Evolutionary conservation across 2,888 invertebrate species (phyloP).

Genomic region (Seira sanloemensis): DNA sequence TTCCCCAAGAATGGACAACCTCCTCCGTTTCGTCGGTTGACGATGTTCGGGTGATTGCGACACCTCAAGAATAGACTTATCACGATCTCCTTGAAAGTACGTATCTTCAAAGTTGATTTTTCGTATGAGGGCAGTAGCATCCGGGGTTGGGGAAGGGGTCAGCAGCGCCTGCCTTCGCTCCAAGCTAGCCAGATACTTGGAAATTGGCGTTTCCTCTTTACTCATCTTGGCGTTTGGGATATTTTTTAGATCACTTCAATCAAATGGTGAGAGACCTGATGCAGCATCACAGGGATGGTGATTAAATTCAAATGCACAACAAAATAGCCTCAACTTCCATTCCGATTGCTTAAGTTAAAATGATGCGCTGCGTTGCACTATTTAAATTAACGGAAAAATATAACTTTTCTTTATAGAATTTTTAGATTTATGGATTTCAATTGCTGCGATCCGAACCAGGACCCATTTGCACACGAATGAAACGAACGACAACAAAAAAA

Average conservation of each 20-base stretch:
- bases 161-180: slow-evolving; percentile 47
- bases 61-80: slow-evolving; percentile 56
- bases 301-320: too few relatives aligned
- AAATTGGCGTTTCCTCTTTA: slow-evolving; percentile 66
- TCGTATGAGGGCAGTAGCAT: slow-evolving; percentile 41
- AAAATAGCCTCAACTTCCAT: too few relatives aligned
- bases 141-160: slow-evolving; percentile 29
- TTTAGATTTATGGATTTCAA: too few relatives aligned
- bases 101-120: slow-evolving; percentile 69
- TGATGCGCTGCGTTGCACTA: too few relatives aligned
- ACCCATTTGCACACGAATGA: too few relatives aligned
- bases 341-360: too few relatives aligned
- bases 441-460: too few relatives aligned
- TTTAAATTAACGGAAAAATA: too few relatives aligned
- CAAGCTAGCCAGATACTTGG: slow-evolving; percentile 67
- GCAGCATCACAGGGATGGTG: too few relatives aligned
- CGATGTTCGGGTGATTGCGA: slow-evolving; percentile 45
- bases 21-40: neutral
- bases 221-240: slow-evolving; percentile 36
- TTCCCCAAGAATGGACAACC: slow-evolving; percentile 34
- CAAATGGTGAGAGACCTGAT: too few relatives aligned
- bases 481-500: too few relatives aligned
- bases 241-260: neutral
- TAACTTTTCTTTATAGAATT: too few relatives aligned
- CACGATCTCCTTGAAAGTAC: slow-evolving; percentile 52